Evolutionary conservation across 2,113 vertebrate genomes (phyloP), one percentile per base, ranked within the genome.

Genomic region (Dolichotis patagonum): DNA sequence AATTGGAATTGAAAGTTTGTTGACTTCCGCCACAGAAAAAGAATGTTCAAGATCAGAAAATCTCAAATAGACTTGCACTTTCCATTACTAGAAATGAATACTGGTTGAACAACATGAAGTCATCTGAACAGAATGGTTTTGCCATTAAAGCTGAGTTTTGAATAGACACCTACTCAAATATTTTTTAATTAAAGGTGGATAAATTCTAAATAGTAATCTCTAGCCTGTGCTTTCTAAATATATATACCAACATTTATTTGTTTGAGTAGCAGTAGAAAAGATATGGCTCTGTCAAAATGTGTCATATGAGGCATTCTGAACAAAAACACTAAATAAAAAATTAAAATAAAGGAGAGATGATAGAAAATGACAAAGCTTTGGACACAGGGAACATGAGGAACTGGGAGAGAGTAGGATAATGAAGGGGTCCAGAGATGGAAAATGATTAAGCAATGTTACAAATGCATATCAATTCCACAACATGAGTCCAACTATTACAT

Each of bases 221-320:
- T 92, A 81, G 32, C n/a, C 16, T 94, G 30, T 7, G 75, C 4
- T 20, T 95, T 85, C 52, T n/a, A 67, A 86, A 84, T 94, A 92
- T 65, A 65, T 85, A 71, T 62, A 28, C 69, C 13, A 11, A 20
- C 13, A 81, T 41, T 85, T 91, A 85, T 71, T 96, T 75, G 54
- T 17, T 87, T 28, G 30, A 16, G 26, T 89, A 17, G 26, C 1
- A 52, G 0, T 12, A 75, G 60, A 35, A 96, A 95, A 60, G 56
- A 46, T 46, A 54, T 35, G 41, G 46, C 32, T 90, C 43, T 90
- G 85, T 87, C 46, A 85, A 91, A 85, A 35, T 87, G 60, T 10
- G 60, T n/a, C 30, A 56, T 41, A 88, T 91, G 30, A 75, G 17
- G 22, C 94, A 38, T 9, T n/a, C 69, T 94, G 81, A 88, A 52